These are phyloP conservation scores for Mellilla xanthometata DNA, from an alignment of 2,888 invertebrate genomes.

Conservation along the genomic window DNA sequence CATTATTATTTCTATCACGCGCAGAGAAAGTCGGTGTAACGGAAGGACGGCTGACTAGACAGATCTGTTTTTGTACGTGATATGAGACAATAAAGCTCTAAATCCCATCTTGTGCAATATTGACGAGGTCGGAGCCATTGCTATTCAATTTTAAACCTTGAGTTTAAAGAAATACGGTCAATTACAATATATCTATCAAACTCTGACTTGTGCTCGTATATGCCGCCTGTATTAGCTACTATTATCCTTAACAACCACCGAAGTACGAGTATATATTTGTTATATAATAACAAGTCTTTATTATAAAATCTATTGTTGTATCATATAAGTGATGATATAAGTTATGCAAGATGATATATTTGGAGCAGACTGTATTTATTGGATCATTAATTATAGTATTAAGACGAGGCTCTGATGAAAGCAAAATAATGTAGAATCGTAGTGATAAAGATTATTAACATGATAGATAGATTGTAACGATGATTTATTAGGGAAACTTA, in stretches of 20 bases:
- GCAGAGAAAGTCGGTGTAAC: slow-evolving; percentile 62
- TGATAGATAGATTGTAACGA: too few relatives aligned
- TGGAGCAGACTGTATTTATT: slow-evolving; percentile 20
- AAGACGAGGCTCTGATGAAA: slow-evolving; percentile 1
- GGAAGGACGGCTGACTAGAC: slow-evolving; percentile 45
- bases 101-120: slow-evolving; percentile 52
- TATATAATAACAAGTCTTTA: slow-evolving; percentile 33
- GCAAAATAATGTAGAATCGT: slow-evolving; percentile 1
- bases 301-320: slow-evolving; percentile 25
- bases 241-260: slow-evolving; percentile 30
- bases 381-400: slow-evolving; percentile 18
- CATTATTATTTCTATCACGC: slow-evolving; percentile 61
- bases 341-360: slow-evolving; percentile 21
- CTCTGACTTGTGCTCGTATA: not conserved
- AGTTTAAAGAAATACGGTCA: slow-evolving; percentile 24
- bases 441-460: not conserved
- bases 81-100: slow-evolving; percentile 49
- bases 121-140: slow-evolving; percentile 26
- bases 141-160: slow-evolving; percentile 35
- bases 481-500: too few relatives aligned
- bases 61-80: slow-evolving; percentile 56
- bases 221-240: slow-evolving; percentile 13
- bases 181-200: too few relatives aligned
- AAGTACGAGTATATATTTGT: too few relatives aligned
- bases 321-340: slow-evolving; percentile 16